Percentiles rank a stretch among this genome's conserved stretches.
phyloP scores from a whole-genome alignment of 2,888 invertebrate species.

The Agrenia bidenticulata region DNA sequence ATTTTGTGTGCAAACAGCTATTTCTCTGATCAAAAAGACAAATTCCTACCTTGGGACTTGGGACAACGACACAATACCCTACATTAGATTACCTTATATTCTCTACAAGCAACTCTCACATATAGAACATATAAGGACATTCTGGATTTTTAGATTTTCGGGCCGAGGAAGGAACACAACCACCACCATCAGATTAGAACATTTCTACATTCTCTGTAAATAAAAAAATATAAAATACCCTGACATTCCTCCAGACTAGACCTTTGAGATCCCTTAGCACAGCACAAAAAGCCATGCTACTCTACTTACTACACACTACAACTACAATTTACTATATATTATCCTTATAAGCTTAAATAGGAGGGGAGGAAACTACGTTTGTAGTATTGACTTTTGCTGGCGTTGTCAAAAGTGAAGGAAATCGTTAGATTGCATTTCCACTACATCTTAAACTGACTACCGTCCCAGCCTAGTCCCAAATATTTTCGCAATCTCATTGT shows the following conservation, averaged over 20 bases:
- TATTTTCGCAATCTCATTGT: no score
- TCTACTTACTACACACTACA: no score
- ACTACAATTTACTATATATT: not conserved
- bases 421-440: slow-evolving; percentile 2
- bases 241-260: no score
- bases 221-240: no score
- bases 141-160: no score
- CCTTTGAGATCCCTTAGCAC: not conserved
- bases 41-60: slow-evolving; percentile 24
- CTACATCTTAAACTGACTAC: no score
- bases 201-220: no score
- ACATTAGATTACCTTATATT: not conserved
- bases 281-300: not conserved
- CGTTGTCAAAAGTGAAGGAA: slow-evolving; percentile 17
- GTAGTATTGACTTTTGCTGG: slow-evolving; percentile 10
- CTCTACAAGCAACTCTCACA: no score
- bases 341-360: not conserved
- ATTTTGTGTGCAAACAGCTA: not conserved
- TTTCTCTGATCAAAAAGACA: slow-evolving; percentile 17
- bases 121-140: not conserved
- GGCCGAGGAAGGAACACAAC: no score
- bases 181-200: no score
- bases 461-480: no score
- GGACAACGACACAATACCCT: slow-evolving; percentile 4
- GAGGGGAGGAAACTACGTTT: not conserved